These are phyloP conservation scores for Gadopsis bispinosus DNA, from an alignment of 2,797 vertebrate species.

Conservation along the genomic window DNA sequence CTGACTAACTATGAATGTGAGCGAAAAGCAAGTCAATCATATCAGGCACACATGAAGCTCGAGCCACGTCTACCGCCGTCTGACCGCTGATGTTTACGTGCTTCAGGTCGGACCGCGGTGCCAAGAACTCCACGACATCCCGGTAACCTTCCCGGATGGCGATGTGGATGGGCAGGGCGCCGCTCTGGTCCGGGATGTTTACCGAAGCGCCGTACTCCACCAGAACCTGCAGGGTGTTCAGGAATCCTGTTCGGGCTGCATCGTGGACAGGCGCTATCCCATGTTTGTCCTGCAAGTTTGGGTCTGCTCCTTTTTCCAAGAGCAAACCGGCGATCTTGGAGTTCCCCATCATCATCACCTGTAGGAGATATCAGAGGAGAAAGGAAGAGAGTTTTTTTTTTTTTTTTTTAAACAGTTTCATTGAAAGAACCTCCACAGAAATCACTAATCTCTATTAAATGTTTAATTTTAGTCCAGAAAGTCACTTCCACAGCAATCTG, in stretches of 20 bases:
- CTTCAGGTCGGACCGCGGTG: slow-evolving; percentile 85
- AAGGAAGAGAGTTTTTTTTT: neutral
- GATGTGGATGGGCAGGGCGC: slow-evolving; percentile 90
- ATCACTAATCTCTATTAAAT: neutral
- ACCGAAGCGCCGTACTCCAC: slow-evolving; percentile 89
- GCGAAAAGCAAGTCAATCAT: slow-evolving; percentile 81
- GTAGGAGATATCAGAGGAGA: slow-evolving; percentile 5
- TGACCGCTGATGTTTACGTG: slow-evolving; percentile 85
- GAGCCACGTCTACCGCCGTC: slow-evolving; percentile 87
- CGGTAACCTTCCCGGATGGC: slow-evolving; percentile 87
- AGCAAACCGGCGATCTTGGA: slow-evolving; percentile 85
- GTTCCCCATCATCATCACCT: slow-evolving; percentile 97
- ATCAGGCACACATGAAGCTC: slow-evolving; percentile 72
- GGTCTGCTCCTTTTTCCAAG: slow-evolving; percentile 90
- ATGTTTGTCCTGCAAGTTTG: slow-evolving; percentile 89
- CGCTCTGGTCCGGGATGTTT: slow-evolving; percentile 83
- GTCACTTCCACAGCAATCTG: neutral
- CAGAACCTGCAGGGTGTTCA: slow-evolving; percentile 89
- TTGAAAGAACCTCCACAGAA: neutral
- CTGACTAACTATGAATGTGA: slow-evolving; percentile 71
- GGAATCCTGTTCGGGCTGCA: slow-evolving; percentile 90
- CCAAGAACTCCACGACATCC: slow-evolving; percentile 87
- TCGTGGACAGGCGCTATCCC: slow-evolving; percentile 90
- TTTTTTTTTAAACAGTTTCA: neutral
- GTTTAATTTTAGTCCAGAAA: neutral